Percentiles rank a stretch among this genome's conserved stretches.
These are phyloP conservation scores for Melanotaenia maccullochi DNA, from an alignment of 2,797 vertebrate genomes.

Conservation along the genomic window DNA sequence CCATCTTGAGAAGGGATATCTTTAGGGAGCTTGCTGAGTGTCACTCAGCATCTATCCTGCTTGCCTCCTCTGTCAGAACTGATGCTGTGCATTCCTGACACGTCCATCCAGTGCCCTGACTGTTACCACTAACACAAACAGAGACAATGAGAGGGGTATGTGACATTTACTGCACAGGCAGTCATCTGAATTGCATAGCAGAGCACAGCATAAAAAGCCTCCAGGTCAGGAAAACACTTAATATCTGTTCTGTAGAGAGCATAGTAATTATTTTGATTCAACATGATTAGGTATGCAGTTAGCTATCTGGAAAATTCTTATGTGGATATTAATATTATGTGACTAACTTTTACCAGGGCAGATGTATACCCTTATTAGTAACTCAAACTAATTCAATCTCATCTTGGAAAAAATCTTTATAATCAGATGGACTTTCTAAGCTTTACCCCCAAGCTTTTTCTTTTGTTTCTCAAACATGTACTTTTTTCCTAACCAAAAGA, in stretches of 20 bases:
- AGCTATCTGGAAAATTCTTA: not conserved
- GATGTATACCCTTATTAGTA: constrained; percentile 9
- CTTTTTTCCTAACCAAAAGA: not conserved
- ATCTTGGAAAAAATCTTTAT: constrained; percentile 3
- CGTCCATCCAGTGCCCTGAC: constrained; percentile 46
- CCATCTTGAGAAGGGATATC: constrained; percentile 47
- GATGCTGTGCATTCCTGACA: constrained; percentile 61
- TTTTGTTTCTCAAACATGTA: constrained; percentile 1
- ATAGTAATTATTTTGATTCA: constrained; percentile 13
- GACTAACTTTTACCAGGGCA: constrained; percentile 3
- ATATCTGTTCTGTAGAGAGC: constrained; percentile 3
- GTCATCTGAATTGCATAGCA: constrained; percentile 12
- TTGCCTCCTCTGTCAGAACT: constrained; percentile 48
- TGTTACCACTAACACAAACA: constrained; percentile 44
- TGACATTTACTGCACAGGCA: constrained; percentile 42
- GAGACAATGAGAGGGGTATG: constrained; percentile 13
- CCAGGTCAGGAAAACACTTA: constrained; percentile 21
- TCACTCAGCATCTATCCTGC: constrained; percentile 63
- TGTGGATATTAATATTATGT: constrained; percentile 17
- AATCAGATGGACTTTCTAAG: not conserved
- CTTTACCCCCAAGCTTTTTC: not conserved
- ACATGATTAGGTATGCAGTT: constrained; percentile 10
- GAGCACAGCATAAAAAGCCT: constrained; percentile 8
- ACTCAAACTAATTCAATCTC: constrained; percentile 3
- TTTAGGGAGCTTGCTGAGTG: constrained; percentile 58